phyloP scores from a whole-genome alignment of 2,797 vertebrate genomes.

The Okamejei kenojei region DNA sequence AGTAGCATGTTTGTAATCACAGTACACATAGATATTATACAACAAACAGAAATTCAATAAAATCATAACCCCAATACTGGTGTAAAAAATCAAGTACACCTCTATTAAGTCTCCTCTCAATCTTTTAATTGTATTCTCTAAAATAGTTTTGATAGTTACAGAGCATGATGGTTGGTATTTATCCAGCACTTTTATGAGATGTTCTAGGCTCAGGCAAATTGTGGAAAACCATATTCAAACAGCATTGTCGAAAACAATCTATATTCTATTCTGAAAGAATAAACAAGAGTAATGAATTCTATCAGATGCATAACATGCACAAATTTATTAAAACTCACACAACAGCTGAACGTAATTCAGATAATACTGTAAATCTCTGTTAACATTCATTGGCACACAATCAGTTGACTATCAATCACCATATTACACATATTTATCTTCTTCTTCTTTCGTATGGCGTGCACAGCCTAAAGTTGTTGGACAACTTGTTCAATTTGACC shows the following conservation, averaged over 20 bases:
- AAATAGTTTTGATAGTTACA: neutral
- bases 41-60: too few relatives aligned
- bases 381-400: neutral
- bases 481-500: too few relatives aligned
- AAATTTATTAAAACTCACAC: neutral
- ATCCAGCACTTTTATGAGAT: too few relatives aligned
- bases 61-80: too few relatives aligned
- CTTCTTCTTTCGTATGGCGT: too few relatives aligned
- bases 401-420: conserved; percentile 1
- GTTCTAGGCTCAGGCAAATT: neutral
- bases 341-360: conserved; percentile 17
- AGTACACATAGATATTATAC: too few relatives aligned
- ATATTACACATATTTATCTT: conserved; percentile 29
- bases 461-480: too few relatives aligned
- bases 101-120: too few relatives aligned
- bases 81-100: too few relatives aligned
- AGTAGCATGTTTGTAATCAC: too few relatives aligned
- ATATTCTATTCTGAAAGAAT: neutral
- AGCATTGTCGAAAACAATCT: neutral
- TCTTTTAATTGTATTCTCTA: neutral
- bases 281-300: neutral
- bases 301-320: neutral
- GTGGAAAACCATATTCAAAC: neutral
- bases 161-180: too few relatives aligned
- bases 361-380: conserved; percentile 26